Evolutionary conservation across 2,888 invertebrate species (phyloP).

Genomic region (Myopa tessellatipennis): DNA sequence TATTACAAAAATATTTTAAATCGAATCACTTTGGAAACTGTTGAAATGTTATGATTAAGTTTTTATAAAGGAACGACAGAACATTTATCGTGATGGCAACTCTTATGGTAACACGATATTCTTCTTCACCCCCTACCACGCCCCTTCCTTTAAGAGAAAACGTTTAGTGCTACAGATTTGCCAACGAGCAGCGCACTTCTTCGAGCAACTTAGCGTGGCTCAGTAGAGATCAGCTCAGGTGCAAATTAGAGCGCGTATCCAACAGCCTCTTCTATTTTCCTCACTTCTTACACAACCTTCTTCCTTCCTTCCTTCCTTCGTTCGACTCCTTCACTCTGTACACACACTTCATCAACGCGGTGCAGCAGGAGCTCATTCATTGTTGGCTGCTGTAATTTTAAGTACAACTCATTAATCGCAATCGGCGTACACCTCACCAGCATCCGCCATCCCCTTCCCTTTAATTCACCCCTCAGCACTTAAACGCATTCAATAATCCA

Average conservation of each 20-base stretch:
- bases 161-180: no score
- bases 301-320: background rate
- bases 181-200: background rate
- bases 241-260: slow-evolving; percentile 53
- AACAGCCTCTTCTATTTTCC: background rate
- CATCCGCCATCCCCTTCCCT: background rate
- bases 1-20: no score
- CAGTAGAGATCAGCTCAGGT: slow-evolving; percentile 42
- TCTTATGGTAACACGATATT: background rate
- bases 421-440: slow-evolving; percentile 51
- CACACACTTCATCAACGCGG: slow-evolving; percentile 47
- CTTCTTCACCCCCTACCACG: no score
- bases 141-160: no score
- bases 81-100: background rate
- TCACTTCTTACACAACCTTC: background rate
- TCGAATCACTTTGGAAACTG: no score
- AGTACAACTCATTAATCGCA: slow-evolving; percentile 65
- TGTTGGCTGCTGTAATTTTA: slow-evolving; percentile 52
- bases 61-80: background rate
- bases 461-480: background rate
- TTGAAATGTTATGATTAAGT: background rate
- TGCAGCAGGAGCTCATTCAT: slow-evolving; percentile 45
- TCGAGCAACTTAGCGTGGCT: background rate
- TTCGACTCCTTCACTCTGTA: background rate
- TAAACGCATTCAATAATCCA: slow-evolving; percentile 27